Evolutionary conservation across 2,113 vertebrate genomes (phyloP).

Genomic region (Proterorhinus semilunaris): DNA sequence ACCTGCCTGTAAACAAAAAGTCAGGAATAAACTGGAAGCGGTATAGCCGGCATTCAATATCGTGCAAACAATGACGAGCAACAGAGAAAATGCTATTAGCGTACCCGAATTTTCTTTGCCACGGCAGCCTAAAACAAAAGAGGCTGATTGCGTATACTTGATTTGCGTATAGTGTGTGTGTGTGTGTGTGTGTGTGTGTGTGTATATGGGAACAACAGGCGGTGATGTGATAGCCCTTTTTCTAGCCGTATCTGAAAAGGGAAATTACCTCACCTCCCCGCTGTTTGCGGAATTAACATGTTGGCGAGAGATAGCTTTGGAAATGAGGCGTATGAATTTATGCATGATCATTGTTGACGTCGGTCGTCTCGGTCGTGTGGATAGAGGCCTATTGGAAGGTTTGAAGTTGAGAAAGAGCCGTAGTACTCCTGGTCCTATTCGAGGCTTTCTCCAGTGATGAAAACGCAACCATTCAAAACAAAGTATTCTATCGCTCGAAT

Average conservation of each 20-base stretch:
- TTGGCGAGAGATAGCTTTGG: constrained; percentile 11
- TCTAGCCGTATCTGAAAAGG: constrained; percentile 3
- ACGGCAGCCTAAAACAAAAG: constrained; percentile 2
- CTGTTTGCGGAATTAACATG: constrained; percentile 12
- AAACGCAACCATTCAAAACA: no score
- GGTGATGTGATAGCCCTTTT: not conserved
- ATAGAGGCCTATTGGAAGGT: no score
- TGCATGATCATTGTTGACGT: no score
- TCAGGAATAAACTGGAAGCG: constrained; percentile 9
- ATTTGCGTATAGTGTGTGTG: constrained; percentile 10
- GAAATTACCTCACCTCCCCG: constrained; percentile 24
- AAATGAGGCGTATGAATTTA: constrained; percentile 2
- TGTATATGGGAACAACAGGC: not conserved
- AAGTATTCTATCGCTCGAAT: no score
- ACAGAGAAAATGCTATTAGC: constrained; percentile 21
- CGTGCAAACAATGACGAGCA: constrained; percentile 27
- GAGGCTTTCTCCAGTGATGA: no score
- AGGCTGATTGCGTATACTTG: constrained; percentile 12
- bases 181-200: not conserved
- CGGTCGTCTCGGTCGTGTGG: no score
- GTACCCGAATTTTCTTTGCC: not conserved
- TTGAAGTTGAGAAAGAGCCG: no score
- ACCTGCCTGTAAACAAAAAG: constrained; percentile 23
- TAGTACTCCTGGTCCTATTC: no score
- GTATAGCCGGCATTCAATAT: constrained; percentile 5